Conservation (phyloP, 2,888 invertebrate species). For the Agonopterix subpropinquella region DNA sequence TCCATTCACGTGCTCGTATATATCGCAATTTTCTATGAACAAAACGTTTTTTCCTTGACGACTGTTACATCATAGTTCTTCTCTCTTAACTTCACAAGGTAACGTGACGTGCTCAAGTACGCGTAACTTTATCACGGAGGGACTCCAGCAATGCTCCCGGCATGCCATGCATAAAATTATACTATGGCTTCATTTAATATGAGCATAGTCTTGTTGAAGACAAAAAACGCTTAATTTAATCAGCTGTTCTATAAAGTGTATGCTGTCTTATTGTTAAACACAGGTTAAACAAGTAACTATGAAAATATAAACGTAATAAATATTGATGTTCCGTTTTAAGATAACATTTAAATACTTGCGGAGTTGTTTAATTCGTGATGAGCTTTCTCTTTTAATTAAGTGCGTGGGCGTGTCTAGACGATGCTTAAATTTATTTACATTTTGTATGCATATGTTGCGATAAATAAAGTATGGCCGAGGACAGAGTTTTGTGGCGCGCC, state of each 20-base stretch:
- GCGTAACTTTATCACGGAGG: slow-evolving; percentile 33
- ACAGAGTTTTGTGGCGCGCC: no score
- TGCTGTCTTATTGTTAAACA: no score
- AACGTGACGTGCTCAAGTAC: slow-evolving; percentile 39
- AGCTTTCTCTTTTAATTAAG: slow-evolving; percentile 38
- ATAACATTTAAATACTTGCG: slow-evolving; percentile 31
- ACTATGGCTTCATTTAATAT: slow-evolving; percentile 1
- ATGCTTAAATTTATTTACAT: neutral
- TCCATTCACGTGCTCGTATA: no score
- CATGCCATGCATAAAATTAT: slow-evolving; percentile 1
- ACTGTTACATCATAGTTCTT: neutral
- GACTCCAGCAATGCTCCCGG: slow-evolving; percentile 12
- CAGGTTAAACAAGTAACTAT: neutral
- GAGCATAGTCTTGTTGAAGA: neutral
- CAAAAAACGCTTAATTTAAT: no score
- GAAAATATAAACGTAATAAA: neutral
- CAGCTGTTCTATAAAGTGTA: no score
- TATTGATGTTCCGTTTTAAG: slow-evolving; percentile 15
- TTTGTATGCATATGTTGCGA: no score
- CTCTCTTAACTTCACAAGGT: slow-evolving; percentile 12
- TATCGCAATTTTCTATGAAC: no score
- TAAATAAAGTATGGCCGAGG: no score
- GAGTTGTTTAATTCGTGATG: slow-evolving; percentile 19
- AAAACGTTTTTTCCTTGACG: neutral
- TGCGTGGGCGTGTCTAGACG: slow-evolving; percentile 16